A percentile compares a stretch with the other conserved stretches of the same genome.
These are phyloP conservation scores for Idaea biselata DNA, from an alignment of 2,888 invertebrate genomes.

Conservation along the genomic window DNA sequence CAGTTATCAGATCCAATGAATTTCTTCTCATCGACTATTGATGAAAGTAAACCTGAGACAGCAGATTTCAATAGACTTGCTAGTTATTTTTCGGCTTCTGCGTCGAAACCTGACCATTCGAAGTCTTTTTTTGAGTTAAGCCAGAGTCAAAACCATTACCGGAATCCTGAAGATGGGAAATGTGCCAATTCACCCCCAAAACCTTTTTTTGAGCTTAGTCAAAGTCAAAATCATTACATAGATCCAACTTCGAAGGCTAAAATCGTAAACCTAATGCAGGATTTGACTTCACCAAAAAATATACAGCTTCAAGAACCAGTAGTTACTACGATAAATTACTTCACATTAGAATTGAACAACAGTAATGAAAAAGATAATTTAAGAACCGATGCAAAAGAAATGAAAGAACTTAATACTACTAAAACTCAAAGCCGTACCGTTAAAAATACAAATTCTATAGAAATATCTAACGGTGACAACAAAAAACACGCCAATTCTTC, in stretches of 20 bases:
- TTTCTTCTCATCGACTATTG: slow-evolving; percentile 44
- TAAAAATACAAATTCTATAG: slow-evolving; percentile 8
- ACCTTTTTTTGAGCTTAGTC: slow-evolving; percentile 72
- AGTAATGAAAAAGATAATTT: slow-evolving; percentile 12
- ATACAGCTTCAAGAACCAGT: slow-evolving; percentile 47
- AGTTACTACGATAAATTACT: slow-evolving; percentile 59
- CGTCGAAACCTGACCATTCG: slow-evolving; percentile 57
- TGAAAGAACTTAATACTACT: slow-evolving; percentile 13
- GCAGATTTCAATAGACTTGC: slow-evolving; percentile 60
- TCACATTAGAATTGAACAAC: slow-evolving; percentile 56
- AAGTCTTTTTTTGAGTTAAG: slow-evolving; percentile 78
- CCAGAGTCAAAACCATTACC: slow-evolving; percentile 69
- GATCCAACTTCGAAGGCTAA: slow-evolving; percentile 28
- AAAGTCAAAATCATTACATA: slow-evolving; percentile 31
- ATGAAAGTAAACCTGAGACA: slow-evolving; percentile 15
- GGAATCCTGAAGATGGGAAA: slow-evolving; percentile 40
- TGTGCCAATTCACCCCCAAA: slow-evolving; percentile 12
- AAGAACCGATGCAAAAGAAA: slow-evolving; percentile 12
- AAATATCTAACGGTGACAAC: background rate
- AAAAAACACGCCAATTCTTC: background rate
- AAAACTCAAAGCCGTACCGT: slow-evolving; percentile 22
- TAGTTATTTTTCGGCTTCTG: slow-evolving; percentile 65
- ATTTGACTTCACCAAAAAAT: slow-evolving; percentile 55
- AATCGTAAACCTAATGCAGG: slow-evolving; percentile 55
- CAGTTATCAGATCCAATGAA: slow-evolving; percentile 52